Evolutionary conservation across 1,140 invertebrate species (phyloP).

Genomic region (Megathymus violae): DNA sequence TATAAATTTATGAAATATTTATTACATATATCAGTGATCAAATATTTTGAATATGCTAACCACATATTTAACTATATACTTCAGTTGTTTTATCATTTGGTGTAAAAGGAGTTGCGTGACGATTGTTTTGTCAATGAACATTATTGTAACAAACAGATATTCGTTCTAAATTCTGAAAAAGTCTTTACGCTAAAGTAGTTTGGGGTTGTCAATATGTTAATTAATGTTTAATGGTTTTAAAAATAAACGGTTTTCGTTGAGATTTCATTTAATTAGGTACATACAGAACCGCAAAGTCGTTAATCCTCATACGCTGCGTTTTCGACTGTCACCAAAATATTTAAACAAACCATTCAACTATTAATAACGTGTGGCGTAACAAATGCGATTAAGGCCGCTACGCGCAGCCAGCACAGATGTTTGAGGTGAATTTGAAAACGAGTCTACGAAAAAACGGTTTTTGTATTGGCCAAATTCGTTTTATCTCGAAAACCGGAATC

Average conservation of each 20-base stretch:
- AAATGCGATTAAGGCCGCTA: constrained; percentile 74
- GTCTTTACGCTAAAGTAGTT: no score
- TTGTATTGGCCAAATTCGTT: constrained; percentile 76
- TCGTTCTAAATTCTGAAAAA: no score
- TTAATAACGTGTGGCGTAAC: constrained; percentile 75
- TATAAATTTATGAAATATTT: constrained; percentile 13
- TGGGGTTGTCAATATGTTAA: no score
- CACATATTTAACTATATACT: no score
- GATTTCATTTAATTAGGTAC: no score
- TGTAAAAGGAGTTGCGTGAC: no score
- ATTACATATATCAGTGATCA: not conserved
- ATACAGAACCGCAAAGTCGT: constrained; percentile 16
- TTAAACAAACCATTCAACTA: constrained; percentile 78
- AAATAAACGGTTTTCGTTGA: no score
- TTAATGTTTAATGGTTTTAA: no score
- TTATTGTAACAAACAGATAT: no score
- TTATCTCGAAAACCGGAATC: constrained; percentile 79
- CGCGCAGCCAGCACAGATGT: constrained; percentile 69
- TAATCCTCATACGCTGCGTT: constrained; percentile 26
- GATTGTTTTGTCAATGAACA: no score
- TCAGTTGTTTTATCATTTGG: no score
- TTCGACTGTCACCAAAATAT: constrained; percentile 61
- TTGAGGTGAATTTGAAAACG: constrained; percentile 69
- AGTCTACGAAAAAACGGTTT: constrained; percentile 62
- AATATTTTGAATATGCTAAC: not conserved